Conservation (phyloP, 2,113 vertebrate species). For the Amphiprion ocellaris region DNA sequence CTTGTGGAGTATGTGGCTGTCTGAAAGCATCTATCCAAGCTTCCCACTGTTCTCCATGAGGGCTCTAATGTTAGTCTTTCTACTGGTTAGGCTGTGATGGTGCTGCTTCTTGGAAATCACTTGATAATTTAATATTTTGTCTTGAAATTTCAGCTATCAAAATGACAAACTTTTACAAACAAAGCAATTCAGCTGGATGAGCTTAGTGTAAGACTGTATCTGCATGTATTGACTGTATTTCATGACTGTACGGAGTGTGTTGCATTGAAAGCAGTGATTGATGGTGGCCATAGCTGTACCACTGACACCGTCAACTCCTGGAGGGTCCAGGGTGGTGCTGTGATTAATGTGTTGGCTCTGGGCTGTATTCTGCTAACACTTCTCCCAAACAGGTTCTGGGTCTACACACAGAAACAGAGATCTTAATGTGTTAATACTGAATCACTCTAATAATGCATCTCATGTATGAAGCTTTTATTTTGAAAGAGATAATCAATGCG, state of each 20-base stretch:
- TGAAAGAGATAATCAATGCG: neutral
- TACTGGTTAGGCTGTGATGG: too few species aligned
- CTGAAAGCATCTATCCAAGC: neutral
- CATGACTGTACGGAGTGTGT: conserved; percentile 16
- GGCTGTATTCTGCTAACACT: conserved; percentile 20
- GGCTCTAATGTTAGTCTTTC: too few species aligned
- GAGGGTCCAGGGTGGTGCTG: neutral
- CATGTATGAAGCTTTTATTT: neutral
- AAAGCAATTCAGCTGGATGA: neutral
- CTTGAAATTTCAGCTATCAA: conserved; percentile 6
- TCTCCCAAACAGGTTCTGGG: conserved; percentile 27
- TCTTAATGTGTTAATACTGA: neutral
- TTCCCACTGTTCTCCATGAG: too few species aligned
- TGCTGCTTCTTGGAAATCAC: too few species aligned
- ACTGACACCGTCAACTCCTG: conserved; percentile 34
- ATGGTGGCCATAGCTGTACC: conserved; percentile 27
- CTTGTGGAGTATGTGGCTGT: neutral
- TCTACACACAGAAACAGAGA: conserved; percentile 14
- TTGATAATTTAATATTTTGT: neutral
- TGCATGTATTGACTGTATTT: conserved; percentile 14
- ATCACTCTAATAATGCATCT: neutral
- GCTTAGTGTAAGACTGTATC: rapidly evolving
- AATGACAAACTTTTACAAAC: neutral
- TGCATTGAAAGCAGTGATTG: conserved; percentile 37
- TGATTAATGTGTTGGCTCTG: conserved; percentile 44